Base-by-base conservation (phyloP, 2,888 invertebrate genomes). In the Incurvaria masculella region DNA sequence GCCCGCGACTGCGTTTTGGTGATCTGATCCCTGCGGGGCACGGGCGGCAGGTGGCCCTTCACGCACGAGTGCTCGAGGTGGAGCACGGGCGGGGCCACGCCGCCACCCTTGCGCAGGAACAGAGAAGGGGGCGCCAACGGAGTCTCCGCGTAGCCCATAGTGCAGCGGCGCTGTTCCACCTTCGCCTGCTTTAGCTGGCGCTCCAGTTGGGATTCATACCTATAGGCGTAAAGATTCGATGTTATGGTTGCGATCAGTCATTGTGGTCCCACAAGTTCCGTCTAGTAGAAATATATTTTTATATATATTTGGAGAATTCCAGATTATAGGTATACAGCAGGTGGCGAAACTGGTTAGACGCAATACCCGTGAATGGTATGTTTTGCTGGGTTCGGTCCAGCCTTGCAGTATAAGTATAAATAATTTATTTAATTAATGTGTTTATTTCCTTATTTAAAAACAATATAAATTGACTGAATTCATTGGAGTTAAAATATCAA, bases 61-160 rank as follows among this genome's bases (percentile, higher is more conserved):
- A 70, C 69, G 52, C 72, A 73, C 55, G 68, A 68, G 47, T 75
- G 78, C 47, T 73, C 71, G 1, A 66, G 56, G 42, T 64, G 64
- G 50, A 73, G 75, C 10, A 65, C 42, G 0, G 73, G 74, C 44
- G 74, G 79, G 1, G 72, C 61, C 27, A 72, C 63, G 1, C 84
- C 82, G 27, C 80, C 66, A 17, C 83, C 80, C 59, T 87, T 88
- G 58, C 82, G 84, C 21, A 89, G 63, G 59, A 78, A 89, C 4
- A 83, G 63, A 2, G 80, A 71, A 0, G 89, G 87, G 17, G 81
- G 67, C 45, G 79, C 78, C 1, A 83, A 55, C 1, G 83, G 83
- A 6, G 81, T 80, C 56, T 84, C 81, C 1, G 88, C 83, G 56
- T 83, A 81, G 0, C 89, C 89, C 80, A 89, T 86, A 1, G 85